Percentiles rank a stretch among this genome's conserved stretches.
Evolutionary conservation across 1,140 invertebrate species (phyloP).

Genomic region (Sarcophaga bullata): DNA sequence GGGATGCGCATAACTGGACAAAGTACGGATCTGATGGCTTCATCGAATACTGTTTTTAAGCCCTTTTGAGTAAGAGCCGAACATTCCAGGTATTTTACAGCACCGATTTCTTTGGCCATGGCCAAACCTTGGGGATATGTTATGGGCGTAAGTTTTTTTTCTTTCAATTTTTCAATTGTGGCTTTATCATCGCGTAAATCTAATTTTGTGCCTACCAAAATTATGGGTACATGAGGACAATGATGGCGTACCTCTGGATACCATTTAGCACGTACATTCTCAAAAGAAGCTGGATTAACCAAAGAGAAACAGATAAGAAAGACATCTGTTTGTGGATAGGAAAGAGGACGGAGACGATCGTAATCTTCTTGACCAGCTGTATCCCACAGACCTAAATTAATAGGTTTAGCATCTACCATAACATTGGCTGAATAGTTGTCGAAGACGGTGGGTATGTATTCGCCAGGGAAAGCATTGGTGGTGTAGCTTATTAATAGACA

Average conservation of each 20-base stretch:
- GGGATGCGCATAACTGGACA: constrained; percentile 86
- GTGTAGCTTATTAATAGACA: constrained; percentile 97
- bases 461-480: constrained; percentile 95
- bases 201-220: constrained; percentile 87
- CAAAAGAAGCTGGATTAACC: constrained; percentile 98
- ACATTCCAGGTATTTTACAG: constrained; percentile 97
- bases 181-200: constrained; percentile 98
- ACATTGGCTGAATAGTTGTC: constrained; percentile 99
- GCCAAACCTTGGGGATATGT: constrained; percentile 96
- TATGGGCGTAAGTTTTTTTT: constrained; percentile 96
- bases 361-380: constrained; percentile 96
- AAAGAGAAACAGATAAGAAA: constrained; percentile 98
- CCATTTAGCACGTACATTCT: constrained; percentile 98
- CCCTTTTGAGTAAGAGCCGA: constrained; percentile 98
- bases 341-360: constrained; percentile 91
- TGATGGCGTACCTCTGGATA: constrained; percentile 92
- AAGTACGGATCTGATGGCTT: constrained; percentile 97
- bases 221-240: constrained; percentile 89
- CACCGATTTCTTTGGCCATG: constrained; percentile 98
- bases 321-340: constrained; percentile 98
- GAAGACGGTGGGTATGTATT: constrained; percentile 96
- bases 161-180: constrained; percentile 96
- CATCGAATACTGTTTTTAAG: constrained; percentile 99
- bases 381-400: constrained; percentile 94
- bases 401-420: constrained; percentile 98